These are phyloP conservation scores for Isurus oxyrinchus DNA, from an alignment of 2,113 vertebrate species.

Conservation along the genomic window DNA sequence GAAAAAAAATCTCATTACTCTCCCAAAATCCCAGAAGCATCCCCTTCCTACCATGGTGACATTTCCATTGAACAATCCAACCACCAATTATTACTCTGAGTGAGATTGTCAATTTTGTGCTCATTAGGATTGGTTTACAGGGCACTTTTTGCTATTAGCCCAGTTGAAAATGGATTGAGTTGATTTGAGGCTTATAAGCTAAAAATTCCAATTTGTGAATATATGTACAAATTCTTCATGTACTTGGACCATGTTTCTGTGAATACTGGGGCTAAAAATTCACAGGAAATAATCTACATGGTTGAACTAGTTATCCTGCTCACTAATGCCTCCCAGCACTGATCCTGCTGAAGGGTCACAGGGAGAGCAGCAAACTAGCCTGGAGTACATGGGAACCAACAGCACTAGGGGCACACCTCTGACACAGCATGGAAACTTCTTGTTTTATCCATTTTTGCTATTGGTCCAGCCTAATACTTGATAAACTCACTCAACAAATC, in stretches of 20 bases:
- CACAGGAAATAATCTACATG: neutral
- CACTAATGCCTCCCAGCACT: neutral
- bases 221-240: neutral
- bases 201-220: neutral
- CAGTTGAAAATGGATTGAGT: neutral
- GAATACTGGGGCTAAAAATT: neutral
- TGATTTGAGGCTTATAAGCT: neutral
- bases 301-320: neutral
- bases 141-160: neutral
- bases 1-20: neutral
- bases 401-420: neutral
- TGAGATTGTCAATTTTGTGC: neutral
- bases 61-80: neutral
- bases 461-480: neutral
- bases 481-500: neutral
- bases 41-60: neutral
- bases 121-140: neutral
- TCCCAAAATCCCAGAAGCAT: neutral
- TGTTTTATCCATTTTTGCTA: neutral
- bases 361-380: neutral
- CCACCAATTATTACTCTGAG: neutral
- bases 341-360: neutral
- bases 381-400: neutral
- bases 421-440: neutral
- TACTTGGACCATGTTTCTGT: neutral